A percentile compares a stretch with the other conserved stretches of the same genome.
phyloP scores from a whole-genome alignment of 2,113 vertebrate species.

The Mus pahari region DNA sequence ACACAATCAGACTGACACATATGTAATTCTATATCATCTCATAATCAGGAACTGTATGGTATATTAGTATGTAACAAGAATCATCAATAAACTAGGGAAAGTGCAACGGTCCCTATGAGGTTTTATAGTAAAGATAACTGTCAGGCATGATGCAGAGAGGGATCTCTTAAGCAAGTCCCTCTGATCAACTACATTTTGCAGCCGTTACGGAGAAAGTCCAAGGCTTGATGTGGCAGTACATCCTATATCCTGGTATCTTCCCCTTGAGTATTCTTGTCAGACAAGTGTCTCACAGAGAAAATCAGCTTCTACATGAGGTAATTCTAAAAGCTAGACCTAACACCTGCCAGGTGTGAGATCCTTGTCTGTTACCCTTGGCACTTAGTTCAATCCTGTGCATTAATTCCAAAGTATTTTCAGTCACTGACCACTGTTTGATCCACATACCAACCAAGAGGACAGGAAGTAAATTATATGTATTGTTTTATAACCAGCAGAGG shows the following conservation, averaged over 20 bases:
- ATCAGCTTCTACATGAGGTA: not conserved
- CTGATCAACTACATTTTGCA: not conserved
- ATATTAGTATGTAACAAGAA: not conserved
- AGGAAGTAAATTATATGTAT: not conserved
- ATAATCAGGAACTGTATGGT: not conserved
- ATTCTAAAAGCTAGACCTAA: conserved; percentile 5
- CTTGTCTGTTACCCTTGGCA: not conserved
- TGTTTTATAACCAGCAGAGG: not conserved
- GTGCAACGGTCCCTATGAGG: not conserved
- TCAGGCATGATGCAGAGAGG: not conserved
- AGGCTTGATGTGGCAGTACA: not conserved
- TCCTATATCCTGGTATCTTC: not conserved
- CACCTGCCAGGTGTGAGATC: not conserved
- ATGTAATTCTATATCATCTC: not conserved
- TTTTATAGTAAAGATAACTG: not conserved
- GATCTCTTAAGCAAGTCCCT: not conserved
- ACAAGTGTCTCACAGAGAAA: not conserved
- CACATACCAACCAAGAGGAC: not conserved
- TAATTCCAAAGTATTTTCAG: conserved; percentile 1
- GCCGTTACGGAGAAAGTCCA: not conserved
- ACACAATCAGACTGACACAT: not conserved
- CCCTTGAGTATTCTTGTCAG: conserved; percentile 27
- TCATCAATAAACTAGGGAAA: not conserved
- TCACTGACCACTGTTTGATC: not conserved
- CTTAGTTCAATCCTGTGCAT: not conserved